These are phyloP conservation scores for Callipepla californica DNA, from an alignment of 2,113 vertebrate species.

Conservation along the genomic window DNA sequence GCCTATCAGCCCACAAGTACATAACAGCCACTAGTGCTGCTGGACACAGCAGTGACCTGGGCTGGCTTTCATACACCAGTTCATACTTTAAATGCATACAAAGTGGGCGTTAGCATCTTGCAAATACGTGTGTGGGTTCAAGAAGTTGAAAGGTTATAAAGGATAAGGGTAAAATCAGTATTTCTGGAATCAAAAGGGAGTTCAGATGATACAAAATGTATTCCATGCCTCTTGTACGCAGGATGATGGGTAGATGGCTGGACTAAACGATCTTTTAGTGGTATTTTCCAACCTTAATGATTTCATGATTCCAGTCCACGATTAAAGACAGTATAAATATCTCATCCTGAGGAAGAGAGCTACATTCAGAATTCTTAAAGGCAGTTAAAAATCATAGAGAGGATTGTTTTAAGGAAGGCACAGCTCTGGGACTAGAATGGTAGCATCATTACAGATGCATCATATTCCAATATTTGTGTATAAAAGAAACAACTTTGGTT, in stretches of 20 bases:
- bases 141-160: neutral
- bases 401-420: neutral
- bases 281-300: too few species aligned
- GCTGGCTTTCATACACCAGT: neutral
- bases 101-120: neutral
- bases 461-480: neutral
- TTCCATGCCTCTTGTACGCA: neutral
- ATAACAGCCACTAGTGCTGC: neutral
- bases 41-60: rapidly evolving
- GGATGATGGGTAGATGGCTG: too few species aligned
- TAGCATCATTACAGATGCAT: neutral
- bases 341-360: neutral
- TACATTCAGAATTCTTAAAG: neutral
- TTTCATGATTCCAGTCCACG: too few species aligned
- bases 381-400: neutral
- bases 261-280: too few species aligned
- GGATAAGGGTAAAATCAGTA: neutral
- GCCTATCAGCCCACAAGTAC: neutral
- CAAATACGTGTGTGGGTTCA: neutral
- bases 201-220: neutral
- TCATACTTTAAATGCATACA: neutral
- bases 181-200: neutral
- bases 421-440: neutral
- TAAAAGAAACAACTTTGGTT: neutral
- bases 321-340: neutral